Evolutionary conservation across 37 sponge, comb jelly and placozoan species (phyloP).

Genomic region (Eunapius fragilis): DNA sequence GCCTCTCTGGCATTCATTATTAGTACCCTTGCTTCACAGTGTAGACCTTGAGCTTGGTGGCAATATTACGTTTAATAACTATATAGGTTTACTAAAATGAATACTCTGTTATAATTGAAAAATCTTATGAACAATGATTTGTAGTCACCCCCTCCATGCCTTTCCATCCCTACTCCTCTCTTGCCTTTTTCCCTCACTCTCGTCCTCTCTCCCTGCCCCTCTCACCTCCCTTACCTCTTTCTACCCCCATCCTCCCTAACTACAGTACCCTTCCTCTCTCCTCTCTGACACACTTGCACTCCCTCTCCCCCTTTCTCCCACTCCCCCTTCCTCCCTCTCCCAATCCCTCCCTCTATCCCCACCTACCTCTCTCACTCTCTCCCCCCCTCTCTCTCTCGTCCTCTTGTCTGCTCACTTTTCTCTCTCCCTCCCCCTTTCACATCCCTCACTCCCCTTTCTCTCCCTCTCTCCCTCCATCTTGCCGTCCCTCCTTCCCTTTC

Average conservation of each 20-base stretch:
- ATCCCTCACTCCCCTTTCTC: not conserved
- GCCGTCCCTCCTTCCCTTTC: not conserved
- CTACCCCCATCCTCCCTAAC: no score
- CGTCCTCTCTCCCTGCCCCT: no score
- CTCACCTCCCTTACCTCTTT: no score
- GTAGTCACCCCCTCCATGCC: no score
- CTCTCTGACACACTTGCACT: not conserved
- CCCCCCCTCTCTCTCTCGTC: constrained; percentile 3
- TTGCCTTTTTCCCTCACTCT: no score
- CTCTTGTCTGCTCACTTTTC: not conserved
- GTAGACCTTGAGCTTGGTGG: no score
- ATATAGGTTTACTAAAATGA: no score
- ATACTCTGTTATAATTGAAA: no score
- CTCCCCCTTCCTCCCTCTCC: constrained; percentile 2
- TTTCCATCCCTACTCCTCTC: no score
- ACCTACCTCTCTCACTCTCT: not conserved
- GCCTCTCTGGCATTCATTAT: no score
- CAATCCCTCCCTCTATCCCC: not conserved
- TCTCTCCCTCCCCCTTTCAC: not conserved
- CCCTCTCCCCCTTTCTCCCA: not conserved
- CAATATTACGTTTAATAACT: no score
- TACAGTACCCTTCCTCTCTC: not conserved
- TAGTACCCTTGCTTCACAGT: not conserved
- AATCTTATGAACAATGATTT: no score
- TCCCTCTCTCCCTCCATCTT: not conserved